These are phyloP conservation scores for Dexiosoma caninum DNA, from an alignment of 2,888 invertebrate species.

Conservation along the genomic window DNA sequence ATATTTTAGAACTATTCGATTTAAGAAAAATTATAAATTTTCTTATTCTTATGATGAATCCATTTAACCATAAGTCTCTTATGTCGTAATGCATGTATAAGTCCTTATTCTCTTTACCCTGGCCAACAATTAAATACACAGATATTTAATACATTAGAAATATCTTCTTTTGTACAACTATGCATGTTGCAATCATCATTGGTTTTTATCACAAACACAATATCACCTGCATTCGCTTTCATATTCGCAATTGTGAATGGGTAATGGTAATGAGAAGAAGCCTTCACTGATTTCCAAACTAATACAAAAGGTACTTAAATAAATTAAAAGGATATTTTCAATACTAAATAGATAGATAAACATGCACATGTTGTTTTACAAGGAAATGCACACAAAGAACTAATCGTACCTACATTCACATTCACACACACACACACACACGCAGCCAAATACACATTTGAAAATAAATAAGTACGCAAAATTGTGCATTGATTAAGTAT, in stretches of 20 bases:
- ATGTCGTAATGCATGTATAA: constrained; percentile 18
- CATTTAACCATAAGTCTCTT: constrained; percentile 16
- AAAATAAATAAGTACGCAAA: neutral
- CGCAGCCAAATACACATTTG: neutral
- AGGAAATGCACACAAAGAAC: neutral
- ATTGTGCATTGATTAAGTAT: constrained; percentile 32
- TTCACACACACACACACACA: no score
- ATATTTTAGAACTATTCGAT: no score
- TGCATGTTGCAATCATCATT: constrained; percentile 39
- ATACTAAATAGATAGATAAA: constrained; percentile 27
- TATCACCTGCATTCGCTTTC: constrained; percentile 32
- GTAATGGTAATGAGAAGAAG: constrained; percentile 57
- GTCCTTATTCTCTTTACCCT: constrained; percentile 2
- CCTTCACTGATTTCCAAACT: constrained; percentile 55
- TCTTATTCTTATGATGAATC: neutral
- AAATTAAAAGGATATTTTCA: constrained; percentile 58
- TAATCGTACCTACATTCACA: no score
- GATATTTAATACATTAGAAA: constrained; percentile 12
- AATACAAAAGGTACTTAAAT: constrained; percentile 59
- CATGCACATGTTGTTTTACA: neutral
- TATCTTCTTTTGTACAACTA: constrained; percentile 39
- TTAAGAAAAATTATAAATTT: neutral
- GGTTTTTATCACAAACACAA: constrained; percentile 35
- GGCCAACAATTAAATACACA: neutral
- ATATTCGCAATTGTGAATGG: constrained; percentile 14